Percentiles rank a stretch among this genome's conserved stretches.
These are phyloP conservation scores for Sternotherus odoratus DNA, from an alignment of 2,797 vertebrate species.

Conservation along the genomic window DNA sequence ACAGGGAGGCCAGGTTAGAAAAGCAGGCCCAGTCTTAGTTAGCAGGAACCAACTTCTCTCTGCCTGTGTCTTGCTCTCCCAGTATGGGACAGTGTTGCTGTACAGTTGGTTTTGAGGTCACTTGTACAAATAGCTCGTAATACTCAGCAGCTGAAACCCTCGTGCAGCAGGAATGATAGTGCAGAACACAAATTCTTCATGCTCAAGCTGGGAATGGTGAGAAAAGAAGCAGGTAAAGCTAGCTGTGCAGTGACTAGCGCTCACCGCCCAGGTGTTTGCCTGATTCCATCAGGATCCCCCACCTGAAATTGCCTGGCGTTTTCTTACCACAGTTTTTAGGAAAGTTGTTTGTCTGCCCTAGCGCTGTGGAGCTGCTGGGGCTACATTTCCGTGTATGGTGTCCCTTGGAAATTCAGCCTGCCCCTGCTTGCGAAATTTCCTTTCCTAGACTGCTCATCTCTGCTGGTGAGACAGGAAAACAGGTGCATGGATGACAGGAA, in stretches of 20 bases:
- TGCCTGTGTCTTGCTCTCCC: background rate
- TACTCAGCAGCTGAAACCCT: background rate
- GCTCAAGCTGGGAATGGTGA: background rate
- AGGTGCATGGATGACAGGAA: slow-evolving; percentile 39
- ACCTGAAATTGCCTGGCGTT: background rate
- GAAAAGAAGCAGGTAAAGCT: background rate
- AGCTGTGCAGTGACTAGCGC: background rate
- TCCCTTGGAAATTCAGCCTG: background rate
- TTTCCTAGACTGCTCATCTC: slow-evolving; percentile 15
- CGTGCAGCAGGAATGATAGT: background rate
- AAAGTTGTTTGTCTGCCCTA: background rate
- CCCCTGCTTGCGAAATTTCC: slow-evolving; percentile 8
- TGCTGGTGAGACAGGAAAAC: slow-evolving; percentile 17
- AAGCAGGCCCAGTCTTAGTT: background rate
- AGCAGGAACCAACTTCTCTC: background rate
- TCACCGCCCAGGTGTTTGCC: background rate
- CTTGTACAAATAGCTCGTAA: background rate
- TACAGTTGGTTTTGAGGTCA: background rate
- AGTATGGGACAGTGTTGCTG: background rate
- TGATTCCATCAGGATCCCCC: background rate
- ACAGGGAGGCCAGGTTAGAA: no score
- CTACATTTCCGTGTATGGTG: background rate
- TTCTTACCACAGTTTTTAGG: no score
- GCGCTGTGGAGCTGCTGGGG: background rate
- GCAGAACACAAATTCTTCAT: background rate